A percentile compares a stretch with the other conserved stretches of the same genome.
Evolutionary conservation across 2,797 vertebrate genomes (phyloP).

Genomic region (Tragopan temminckii): DNA sequence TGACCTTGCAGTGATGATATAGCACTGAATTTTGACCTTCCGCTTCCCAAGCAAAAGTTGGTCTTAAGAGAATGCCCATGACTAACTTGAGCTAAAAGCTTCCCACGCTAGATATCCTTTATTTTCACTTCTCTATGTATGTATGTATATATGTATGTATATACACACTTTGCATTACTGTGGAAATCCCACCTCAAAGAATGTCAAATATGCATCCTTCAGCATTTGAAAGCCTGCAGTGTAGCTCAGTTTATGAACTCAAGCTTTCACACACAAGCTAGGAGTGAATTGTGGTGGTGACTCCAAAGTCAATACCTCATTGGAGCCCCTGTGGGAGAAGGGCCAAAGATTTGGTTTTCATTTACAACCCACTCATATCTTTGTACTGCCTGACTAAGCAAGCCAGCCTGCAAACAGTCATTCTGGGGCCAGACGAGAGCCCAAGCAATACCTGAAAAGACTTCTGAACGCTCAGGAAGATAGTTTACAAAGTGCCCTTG

Average conservation of each 20-base stretch:
- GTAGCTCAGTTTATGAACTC: neutral
- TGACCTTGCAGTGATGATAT: neutral
- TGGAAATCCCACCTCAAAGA: neutral
- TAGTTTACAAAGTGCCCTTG: slow-evolving; percentile 16
- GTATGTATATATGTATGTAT: accelerated
- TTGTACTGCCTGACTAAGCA: neutral
- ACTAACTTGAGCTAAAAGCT: neutral
- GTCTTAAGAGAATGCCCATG: neutral
- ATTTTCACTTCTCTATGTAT: neutral
- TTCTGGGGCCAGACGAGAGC: neutral
- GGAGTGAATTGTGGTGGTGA: neutral
- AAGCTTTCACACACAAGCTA: neutral
- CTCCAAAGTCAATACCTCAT: neutral
- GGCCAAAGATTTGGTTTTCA: neutral
- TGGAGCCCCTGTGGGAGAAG: neutral
- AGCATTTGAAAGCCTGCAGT: neutral
- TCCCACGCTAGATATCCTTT: neutral
- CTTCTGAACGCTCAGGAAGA: neutral
- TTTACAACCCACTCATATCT: neutral
- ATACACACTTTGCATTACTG: neutral
- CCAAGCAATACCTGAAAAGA: slow-evolving; percentile 10
- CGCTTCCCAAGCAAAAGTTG: neutral
- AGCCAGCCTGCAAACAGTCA: slow-evolving; percentile 13
- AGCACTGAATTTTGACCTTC: neutral
- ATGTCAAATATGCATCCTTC: neutral